Conservation (phyloP, 2,113 vertebrate genomes). For the Engraulis encrasicolus region DNA sequence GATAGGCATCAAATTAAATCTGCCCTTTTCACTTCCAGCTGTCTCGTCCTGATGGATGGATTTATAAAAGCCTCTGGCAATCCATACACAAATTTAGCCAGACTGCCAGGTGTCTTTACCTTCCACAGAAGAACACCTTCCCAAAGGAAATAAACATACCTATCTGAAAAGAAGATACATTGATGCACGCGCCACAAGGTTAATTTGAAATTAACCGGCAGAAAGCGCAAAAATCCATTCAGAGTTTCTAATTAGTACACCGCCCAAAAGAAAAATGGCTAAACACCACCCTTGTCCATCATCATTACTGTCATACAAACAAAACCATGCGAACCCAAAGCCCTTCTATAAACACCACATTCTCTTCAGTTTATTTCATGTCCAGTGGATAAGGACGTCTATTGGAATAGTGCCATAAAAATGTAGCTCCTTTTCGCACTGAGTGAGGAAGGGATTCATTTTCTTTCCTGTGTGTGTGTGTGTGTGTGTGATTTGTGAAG, state of each 20-base stretch:
- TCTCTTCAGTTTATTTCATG: background rate
- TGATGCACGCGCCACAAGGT: background rate
- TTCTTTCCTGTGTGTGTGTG: background rate
- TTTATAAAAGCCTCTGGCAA: slow-evolving; percentile 48
- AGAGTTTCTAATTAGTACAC: background rate
- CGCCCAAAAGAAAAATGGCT: background rate
- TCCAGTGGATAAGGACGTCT: background rate
- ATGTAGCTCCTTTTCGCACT: background rate
- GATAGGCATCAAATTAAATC: slow-evolving; percentile 58
- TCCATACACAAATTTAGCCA: slow-evolving; percentile 35
- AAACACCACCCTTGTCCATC: background rate
- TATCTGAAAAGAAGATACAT: background rate
- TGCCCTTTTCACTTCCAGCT: slow-evolving; percentile 51
- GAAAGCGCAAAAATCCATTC: background rate
- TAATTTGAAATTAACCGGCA: background rate
- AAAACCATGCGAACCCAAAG: background rate
- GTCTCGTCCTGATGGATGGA: slow-evolving; percentile 53
- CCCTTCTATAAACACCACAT: background rate
- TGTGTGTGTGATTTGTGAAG: too few relatives aligned
- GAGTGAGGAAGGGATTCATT: background rate
- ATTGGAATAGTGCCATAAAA: background rate
- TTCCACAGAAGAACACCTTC: background rate
- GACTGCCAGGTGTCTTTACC: slow-evolving; percentile 2
- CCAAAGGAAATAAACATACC: too few relatives aligned
- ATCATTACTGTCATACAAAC: background rate